A percentile compares a stretch with the other conserved stretches of the same genome.
phyloP scores from a whole-genome alignment of 2,888 invertebrate species.

The Globia sparganii region DNA sequence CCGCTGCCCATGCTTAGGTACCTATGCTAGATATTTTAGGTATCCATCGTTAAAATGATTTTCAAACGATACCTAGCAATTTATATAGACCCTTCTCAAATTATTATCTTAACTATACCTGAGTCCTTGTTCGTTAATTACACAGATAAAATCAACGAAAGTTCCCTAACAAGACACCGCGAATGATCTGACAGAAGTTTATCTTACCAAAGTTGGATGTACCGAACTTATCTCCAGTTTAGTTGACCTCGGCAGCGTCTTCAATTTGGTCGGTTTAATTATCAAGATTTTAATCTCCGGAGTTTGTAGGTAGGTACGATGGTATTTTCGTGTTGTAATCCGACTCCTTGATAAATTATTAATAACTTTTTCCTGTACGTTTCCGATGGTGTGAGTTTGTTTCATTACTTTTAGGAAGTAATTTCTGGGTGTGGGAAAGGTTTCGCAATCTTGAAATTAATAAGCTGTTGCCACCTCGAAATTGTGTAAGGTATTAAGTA shows the following conservation, averaged over 20 bases:
- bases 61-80: conserved; percentile 31
- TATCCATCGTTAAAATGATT: conserved; percentile 12
- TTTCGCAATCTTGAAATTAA: conserved; percentile 12
- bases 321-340: conserved; percentile 51
- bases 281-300: conserved; percentile 66
- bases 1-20: too few species aligned
- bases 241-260: conserved; percentile 66
- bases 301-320: conserved; percentile 34
- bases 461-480: neutral
- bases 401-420: conserved; percentile 45
- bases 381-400: conserved; percentile 41
- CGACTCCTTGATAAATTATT: conserved; percentile 52
- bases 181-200: conserved; percentile 72
- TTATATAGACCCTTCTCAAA: conserved; percentile 27
- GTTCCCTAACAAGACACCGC: conserved; percentile 69
- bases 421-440: conserved; percentile 19
- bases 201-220: conserved; percentile 71
- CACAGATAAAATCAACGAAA: conserved; percentile 72
- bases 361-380: conserved; percentile 58
- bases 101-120: conserved; percentile 50
- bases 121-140: conserved; percentile 67
- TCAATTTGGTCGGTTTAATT: conserved; percentile 69
- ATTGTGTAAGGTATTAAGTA: too few species aligned
- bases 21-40: neutral
- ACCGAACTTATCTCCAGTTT: conserved; percentile 69